Evolutionary conservation across 2,797 vertebrate species (phyloP).

Genomic region (Tolypeutes matacus): DNA sequence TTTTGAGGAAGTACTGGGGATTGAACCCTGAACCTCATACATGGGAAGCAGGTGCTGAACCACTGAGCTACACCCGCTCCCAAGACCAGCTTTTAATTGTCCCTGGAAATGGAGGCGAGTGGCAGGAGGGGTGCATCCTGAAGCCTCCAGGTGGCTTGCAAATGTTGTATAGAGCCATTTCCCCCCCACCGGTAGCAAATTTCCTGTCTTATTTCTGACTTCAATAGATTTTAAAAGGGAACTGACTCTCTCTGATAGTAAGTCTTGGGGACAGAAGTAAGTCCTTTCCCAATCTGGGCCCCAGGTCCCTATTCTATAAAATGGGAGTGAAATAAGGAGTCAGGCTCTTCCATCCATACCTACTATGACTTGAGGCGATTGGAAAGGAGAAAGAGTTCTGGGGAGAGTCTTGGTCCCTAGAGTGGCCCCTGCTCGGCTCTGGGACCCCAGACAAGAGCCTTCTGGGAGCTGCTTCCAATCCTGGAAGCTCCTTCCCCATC

Average conservation of each 20-base stretch:
- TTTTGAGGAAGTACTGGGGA: too few species aligned
- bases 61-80: too few species aligned
- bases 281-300: constrained; percentile 3
- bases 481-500: not conserved
- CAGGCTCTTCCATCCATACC: not conserved
- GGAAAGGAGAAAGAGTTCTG: not conserved
- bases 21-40: too few species aligned
- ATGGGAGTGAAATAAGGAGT: not conserved
- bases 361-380: not conserved
- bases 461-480: not conserved
- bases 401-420: not conserved
- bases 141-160: not conserved
- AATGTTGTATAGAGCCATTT: not conserved
- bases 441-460: not conserved
- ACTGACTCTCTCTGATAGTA: not conserved
- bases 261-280: constrained; percentile 11
- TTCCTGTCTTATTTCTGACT: not conserved
- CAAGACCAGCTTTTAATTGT: constrained; percentile 30
- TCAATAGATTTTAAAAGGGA: constrained; percentile 44
- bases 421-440: not conserved
- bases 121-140: not conserved
- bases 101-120: not conserved
- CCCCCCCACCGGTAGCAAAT: not conserved
- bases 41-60: too few species aligned
- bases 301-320: constrained; percentile 45